A percentile compares a stretch with the other conserved stretches of the same genome.
Conservation (phyloP, 2,797 vertebrate genomes). For the Meriones psammophilus region DNA sequence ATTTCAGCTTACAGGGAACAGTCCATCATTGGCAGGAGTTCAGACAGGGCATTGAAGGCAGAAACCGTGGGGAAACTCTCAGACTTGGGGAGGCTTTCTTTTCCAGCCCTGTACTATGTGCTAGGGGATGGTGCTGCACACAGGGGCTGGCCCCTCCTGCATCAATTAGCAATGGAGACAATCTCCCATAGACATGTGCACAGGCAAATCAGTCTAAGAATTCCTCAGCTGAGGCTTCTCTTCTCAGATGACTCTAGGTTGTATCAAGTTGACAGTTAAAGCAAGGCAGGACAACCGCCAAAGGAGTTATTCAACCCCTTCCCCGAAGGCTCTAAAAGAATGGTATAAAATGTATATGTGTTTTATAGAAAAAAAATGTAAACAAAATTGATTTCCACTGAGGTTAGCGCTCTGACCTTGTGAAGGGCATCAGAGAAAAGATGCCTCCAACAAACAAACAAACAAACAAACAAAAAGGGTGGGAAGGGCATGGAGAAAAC, state of each 20-base stretch:
- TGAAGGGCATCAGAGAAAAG: not conserved
- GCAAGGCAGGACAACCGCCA: not conserved
- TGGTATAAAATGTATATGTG: not conserved
- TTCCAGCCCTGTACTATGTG: not conserved
- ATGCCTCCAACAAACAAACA: too few relatives aligned
- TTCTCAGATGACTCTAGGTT: not conserved
- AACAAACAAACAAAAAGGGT: too few relatives aligned
- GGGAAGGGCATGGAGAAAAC: not conserved
- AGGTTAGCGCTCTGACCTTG: not conserved
- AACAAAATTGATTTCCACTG: not conserved
- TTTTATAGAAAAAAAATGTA: not conserved
- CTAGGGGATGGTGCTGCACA: not conserved
- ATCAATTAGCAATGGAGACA: not conserved
- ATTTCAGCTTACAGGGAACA: too few relatives aligned
- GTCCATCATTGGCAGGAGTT: not conserved
- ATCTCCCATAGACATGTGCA: not conserved
- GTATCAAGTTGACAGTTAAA: not conserved
- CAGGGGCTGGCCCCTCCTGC: not conserved
- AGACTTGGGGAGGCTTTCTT: not conserved
- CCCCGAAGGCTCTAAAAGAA: not conserved
- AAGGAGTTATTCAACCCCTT: not conserved
- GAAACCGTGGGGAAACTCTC: too few relatives aligned
- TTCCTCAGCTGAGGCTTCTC: not conserved
- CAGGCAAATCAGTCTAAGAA: not conserved
- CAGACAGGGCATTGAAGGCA: too few relatives aligned